phyloP scores from a whole-genome alignment of 2,113 vertebrate genomes.

The Podiceps cristatus region DNA sequence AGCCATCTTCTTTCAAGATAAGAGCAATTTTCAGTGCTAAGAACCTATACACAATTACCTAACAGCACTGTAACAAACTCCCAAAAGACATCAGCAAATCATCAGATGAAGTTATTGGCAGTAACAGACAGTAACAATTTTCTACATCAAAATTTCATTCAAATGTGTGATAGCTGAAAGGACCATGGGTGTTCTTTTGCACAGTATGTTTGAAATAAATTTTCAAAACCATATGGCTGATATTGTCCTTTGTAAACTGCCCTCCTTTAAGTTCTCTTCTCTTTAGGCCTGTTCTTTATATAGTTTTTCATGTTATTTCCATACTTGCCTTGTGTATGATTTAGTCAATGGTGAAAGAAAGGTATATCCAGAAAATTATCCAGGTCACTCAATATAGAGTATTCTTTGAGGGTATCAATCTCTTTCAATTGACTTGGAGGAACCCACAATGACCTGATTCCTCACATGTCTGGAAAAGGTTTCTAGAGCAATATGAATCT shows the following conservation, averaged over 20 bases:
- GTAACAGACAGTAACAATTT: background rate
- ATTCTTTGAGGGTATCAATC: background rate
- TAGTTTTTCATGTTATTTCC: background rate
- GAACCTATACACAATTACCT: background rate
- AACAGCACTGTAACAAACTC: background rate
- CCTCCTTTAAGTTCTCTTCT: background rate
- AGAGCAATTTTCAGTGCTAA: background rate
- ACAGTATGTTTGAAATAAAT: background rate
- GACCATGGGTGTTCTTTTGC: background rate
- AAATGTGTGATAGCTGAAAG: background rate
- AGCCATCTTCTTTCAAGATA: background rate
- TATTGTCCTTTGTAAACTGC: background rate
- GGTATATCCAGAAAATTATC: background rate
- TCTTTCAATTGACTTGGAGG: background rate
- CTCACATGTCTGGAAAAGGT: background rate
- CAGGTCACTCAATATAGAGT: background rate
- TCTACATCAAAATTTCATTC: background rate
- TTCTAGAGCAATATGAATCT: fast-evolving
- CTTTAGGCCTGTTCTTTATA: background rate
- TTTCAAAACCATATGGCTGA: background rate
- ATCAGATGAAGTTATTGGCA: background rate
- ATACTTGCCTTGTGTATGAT: background rate
- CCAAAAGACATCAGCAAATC: background rate
- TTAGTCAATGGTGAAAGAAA: background rate
- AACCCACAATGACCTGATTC: background rate